Percentiles rank a stretch among this genome's conserved stretches.
Conservation (phyloP, 2,797 vertebrate genomes). For the Oreortyx pictus region DNA sequence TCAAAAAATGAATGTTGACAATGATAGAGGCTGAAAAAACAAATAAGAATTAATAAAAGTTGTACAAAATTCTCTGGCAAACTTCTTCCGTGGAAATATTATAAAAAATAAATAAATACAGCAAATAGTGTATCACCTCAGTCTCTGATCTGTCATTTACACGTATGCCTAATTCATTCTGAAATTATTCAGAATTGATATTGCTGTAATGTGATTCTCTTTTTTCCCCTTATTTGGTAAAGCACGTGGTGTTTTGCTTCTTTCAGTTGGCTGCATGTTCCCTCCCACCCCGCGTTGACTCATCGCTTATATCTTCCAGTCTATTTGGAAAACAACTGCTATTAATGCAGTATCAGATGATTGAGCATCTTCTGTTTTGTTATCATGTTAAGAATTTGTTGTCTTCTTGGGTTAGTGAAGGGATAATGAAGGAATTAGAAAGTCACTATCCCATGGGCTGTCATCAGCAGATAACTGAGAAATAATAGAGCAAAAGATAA, state of each 20-base stretch:
- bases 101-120: not conserved
- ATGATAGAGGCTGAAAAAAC: not conserved
- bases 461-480: not conserved
- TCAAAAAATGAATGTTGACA: not conserved
- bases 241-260: not conserved
- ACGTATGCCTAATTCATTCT: not conserved
- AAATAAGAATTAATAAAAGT: not conserved
- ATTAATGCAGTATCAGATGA: not conserved
- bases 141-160: not conserved
- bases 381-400: not conserved
- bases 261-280: not conserved
- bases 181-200: not conserved
- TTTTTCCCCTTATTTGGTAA: not conserved
- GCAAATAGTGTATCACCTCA: not conserved
- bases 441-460: not conserved
- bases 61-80: not conserved
- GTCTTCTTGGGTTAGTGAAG: not conserved
- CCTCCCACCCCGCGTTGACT: not conserved
- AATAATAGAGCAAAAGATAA: not conserved
- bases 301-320: not conserved
- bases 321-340: not conserved
- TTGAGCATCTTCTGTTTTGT: accelerated
- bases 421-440: conserved; percentile 11
- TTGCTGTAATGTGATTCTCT: not conserved
- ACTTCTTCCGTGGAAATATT: not conserved